Evolutionary conservation across 23 tunicate genomes (phyloP).

Genomic region (Ascidia mentula): DNA sequence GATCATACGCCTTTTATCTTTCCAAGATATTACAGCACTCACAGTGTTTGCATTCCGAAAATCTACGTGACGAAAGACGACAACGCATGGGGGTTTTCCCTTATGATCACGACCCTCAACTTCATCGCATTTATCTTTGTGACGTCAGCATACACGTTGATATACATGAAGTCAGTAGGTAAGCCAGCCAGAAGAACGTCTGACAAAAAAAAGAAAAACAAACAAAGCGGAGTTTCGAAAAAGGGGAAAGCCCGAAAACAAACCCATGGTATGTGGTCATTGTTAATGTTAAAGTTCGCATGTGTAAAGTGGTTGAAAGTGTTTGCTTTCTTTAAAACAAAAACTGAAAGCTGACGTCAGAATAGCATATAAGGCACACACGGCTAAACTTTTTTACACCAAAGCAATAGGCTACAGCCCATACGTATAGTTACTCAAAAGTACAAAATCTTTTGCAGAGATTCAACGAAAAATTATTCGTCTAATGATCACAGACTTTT

Average conservation of each 20-base stretch:
- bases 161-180: slow-evolving; percentile 23
- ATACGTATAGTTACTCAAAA: background rate
- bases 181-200: background rate
- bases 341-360: too few relatives aligned
- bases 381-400: too few relatives aligned
- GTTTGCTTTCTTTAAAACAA: too few relatives aligned
- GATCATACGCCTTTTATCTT: too few relatives aligned
- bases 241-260: background rate
- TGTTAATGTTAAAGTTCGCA: too few relatives aligned
- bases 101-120: slow-evolving; percentile 50
- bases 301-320: too few relatives aligned
- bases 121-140: slow-evolving; percentile 66
- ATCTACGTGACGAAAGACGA: slow-evolving; percentile 42
- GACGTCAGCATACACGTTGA: slow-evolving; percentile 30
- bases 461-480: slow-evolving; percentile 15
- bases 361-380: too few relatives aligned
- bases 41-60: slow-evolving; percentile 83
- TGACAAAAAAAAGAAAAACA: background rate
- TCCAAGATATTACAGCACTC: slow-evolving; percentile 68
- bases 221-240: background rate
- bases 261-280: background rate
- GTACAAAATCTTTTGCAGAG: background rate
- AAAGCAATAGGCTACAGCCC: too few relatives aligned
- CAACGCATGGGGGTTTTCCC: slow-evolving; percentile 64
- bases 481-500: slow-evolving; percentile 2